These are phyloP conservation scores for Tethya wilhelma DNA, from an alignment of 37 sponge, comb jelly and placozoan species.

Conservation along the genomic window DNA sequence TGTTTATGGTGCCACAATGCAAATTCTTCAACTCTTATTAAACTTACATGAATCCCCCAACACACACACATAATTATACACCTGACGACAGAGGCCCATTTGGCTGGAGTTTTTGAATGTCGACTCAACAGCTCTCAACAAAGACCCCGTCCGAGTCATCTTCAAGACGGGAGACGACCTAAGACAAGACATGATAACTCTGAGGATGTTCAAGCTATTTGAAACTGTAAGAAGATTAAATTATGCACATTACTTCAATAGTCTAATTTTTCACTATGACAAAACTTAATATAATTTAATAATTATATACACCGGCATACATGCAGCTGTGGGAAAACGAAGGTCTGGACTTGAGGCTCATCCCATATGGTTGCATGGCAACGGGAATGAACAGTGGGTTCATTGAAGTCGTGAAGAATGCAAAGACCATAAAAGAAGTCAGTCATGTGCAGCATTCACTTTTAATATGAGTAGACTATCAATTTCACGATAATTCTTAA, in stretches of 20 bases:
- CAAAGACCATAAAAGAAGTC: slow-evolving; percentile 67
- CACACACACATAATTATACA: neutral
- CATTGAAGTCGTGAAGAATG: slow-evolving; percentile 87
- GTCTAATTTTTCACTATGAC: neutral
- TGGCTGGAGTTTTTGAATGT: slow-evolving; percentile 72
- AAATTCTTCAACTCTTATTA: no score
- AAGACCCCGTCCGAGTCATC: slow-evolving; percentile 39
- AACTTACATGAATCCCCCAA: no score
- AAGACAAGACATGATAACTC: slow-evolving; percentile 81
- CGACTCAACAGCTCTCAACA: slow-evolving; percentile 11
- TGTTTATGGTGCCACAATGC: no score
- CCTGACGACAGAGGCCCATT: slow-evolving; percentile 53
- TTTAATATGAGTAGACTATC: neutral
- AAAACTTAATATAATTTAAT: neutral
- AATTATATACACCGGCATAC: neutral
- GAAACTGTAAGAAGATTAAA: slow-evolving; percentile 42
- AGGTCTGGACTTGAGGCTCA: slow-evolving; percentile 72
- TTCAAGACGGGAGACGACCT: slow-evolving; percentile 80
- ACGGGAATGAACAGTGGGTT: slow-evolving; percentile 78
- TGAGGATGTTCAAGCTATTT: slow-evolving; percentile 67
- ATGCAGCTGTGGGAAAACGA: slow-evolving; percentile 79
- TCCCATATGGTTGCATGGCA: slow-evolving; percentile 90
- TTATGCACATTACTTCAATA: no score
- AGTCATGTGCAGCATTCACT: neutral
- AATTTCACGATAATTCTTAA: neutral